Conservation (phyloP, 2,888 invertebrate species). For the Noctua comes region DNA sequence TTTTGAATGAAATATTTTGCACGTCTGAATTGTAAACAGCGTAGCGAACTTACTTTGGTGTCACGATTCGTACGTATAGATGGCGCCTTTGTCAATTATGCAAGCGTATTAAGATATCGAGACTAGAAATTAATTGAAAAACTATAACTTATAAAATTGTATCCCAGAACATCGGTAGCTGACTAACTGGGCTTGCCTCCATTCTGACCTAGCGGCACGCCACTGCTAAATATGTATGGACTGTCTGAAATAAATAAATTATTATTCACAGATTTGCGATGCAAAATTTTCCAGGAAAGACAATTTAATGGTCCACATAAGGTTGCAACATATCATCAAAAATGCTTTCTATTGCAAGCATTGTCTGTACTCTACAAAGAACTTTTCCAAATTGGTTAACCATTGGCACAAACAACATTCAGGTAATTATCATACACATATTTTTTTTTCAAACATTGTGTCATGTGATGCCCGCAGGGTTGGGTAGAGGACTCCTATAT, state of each 20-base stretch:
- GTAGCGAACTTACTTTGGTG: too few relatives aligned
- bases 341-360: conserved; percentile 78
- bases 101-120: too few relatives aligned
- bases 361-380: conserved; percentile 78
- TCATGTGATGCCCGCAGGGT: not conserved
- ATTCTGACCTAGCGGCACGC: too few relatives aligned
- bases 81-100: too few relatives aligned
- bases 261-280: conserved; percentile 90
- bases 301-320: conserved; percentile 93
- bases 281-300: conserved; percentile 93
- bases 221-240: not conserved
- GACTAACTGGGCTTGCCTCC: too few relatives aligned
- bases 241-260: not conserved
- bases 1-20: too few relatives aligned
- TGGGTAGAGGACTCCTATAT: not conserved
- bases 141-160: too few relatives aligned
- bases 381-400: conserved; percentile 81
- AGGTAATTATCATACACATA: conserved; percentile 68
- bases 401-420: conserved; percentile 80
- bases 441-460: not conserved
- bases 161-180: too few relatives aligned
- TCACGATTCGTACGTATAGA: too few relatives aligned
- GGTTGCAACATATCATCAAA: conserved; percentile 88
- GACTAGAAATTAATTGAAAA: too few relatives aligned
- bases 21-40: too few relatives aligned